A percentile compares a stretch with the other conserved stretches of the same genome.
Conservation (phyloP, 2,888 invertebrate genomes). For the Hololepta plana region DNA sequence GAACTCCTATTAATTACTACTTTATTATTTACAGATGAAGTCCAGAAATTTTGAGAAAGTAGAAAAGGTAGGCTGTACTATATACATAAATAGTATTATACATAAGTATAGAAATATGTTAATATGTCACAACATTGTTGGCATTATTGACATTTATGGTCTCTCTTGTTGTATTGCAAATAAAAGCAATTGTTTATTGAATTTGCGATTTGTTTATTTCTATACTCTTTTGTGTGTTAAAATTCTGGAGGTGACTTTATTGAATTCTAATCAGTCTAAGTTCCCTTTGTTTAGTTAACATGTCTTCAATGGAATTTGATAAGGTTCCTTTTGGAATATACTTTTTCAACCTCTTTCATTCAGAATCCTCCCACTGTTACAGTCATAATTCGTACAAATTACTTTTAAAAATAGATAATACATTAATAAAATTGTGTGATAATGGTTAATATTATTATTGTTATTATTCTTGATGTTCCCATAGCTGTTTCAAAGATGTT, state of each 20-base stretch:
- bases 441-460: no score
- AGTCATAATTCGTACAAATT: no score
- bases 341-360: no score
- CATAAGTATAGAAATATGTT: constrained; percentile 9
- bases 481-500: constrained; percentile 92
- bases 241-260: constrained; percentile 27
- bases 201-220: constrained; percentile 16
- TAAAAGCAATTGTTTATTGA: constrained; percentile 11
- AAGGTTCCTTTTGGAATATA: no score
- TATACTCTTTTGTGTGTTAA: constrained; percentile 20
- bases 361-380: no score
- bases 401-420: no score
- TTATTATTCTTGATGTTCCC: no score
- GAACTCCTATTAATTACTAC: constrained; percentile 10
- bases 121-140: constrained; percentile 4
- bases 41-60: constrained; percentile 94
- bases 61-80: constrained; percentile 63
- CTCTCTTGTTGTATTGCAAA: constrained; percentile 10
- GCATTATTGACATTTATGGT: constrained; percentile 4
- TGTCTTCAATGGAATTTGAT: no score
- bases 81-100: constrained; percentile 9
- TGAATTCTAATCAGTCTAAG: constrained; percentile 9
- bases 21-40: constrained; percentile 70
- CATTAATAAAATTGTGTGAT: no score
- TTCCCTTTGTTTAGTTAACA: no score